phyloP scores from a whole-genome alignment of 2,113 vertebrate genomes.

The Candoia aspera region DNA sequence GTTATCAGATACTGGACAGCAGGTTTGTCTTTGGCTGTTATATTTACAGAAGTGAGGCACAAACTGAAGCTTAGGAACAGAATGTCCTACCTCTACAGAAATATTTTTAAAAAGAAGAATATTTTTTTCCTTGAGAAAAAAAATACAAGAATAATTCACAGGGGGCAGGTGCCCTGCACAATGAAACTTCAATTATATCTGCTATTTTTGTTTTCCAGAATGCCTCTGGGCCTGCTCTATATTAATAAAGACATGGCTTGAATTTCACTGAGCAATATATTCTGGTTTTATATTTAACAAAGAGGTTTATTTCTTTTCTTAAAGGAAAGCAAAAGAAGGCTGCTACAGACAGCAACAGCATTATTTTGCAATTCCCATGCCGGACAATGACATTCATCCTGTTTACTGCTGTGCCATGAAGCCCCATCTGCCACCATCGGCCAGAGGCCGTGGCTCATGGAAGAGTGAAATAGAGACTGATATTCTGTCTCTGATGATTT shows the following conservation, averaged over 20 bases:
- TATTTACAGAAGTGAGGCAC: not conserved
- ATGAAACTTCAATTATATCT: not conserved
- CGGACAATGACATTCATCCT: not conserved
- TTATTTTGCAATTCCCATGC: not conserved
- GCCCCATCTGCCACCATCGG: not conserved
- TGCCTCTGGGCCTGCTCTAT: not conserved
- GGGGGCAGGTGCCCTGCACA: not conserved
- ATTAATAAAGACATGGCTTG: not conserved
- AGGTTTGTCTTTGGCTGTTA: not conserved
- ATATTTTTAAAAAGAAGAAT: not conserved
- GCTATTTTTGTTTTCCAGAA: not conserved
- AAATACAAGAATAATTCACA: not conserved
- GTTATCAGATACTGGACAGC: too few species aligned
- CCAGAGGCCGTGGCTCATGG: not conserved
- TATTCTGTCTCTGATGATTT: not conserved
- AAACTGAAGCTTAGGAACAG: not conserved
- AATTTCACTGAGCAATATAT: not conserved
- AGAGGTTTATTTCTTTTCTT: not conserved
- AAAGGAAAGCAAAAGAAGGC: not conserved
- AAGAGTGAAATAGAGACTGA: not conserved
- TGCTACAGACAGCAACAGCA: not conserved
- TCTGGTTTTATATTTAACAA: not conserved
- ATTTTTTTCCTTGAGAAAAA: not conserved
- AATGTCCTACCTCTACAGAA: not conserved
- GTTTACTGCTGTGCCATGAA: not conserved